A percentile compares a stretch with the other conserved stretches of the same genome.
Evolutionary conservation across 2,113 vertebrate species (phyloP).

Genomic region (Pachypanchax playfairii): DNA sequence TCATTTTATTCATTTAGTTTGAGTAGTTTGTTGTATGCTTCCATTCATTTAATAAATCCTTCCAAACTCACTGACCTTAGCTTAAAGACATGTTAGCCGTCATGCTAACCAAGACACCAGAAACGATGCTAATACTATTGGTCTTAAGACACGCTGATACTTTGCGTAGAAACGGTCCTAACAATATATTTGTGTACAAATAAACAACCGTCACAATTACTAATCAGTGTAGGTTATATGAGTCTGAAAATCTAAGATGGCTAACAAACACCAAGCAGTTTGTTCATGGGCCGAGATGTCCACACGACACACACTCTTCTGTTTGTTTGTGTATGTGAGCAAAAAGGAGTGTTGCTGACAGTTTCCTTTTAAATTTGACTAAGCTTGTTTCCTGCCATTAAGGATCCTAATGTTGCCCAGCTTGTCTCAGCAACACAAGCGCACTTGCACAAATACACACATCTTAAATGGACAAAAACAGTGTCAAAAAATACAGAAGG

Average conservation of each 20-base stretch:
- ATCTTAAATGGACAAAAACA: background rate
- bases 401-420: slow-evolving; percentile 29
- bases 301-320: background rate
- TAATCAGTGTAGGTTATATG: background rate
- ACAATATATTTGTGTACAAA: background rate
- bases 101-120: background rate
- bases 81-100: background rate
- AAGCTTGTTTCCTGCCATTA: slow-evolving; percentile 62
- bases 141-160: background rate
- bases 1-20: no score
- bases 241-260: background rate
- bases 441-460: slow-evolving; percentile 11
- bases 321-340: background rate
- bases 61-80: no score
- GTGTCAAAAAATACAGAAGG: slow-evolving; percentile 10
- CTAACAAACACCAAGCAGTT: background rate
- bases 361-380: slow-evolving; percentile 54
- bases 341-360: slow-evolving; percentile 28
- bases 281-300: background rate
- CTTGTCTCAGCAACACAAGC: slow-evolving; percentile 29
- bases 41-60: no score
- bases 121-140: background rate
- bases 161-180: background rate
- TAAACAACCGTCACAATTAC: slow-evolving; percentile 1
- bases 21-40: no score